Percentiles rank a stretch among this genome's conserved stretches.
Evolutionary conservation across 2,888 invertebrate genomes (phyloP).

Genomic region (Coelopa pilipes): DNA sequence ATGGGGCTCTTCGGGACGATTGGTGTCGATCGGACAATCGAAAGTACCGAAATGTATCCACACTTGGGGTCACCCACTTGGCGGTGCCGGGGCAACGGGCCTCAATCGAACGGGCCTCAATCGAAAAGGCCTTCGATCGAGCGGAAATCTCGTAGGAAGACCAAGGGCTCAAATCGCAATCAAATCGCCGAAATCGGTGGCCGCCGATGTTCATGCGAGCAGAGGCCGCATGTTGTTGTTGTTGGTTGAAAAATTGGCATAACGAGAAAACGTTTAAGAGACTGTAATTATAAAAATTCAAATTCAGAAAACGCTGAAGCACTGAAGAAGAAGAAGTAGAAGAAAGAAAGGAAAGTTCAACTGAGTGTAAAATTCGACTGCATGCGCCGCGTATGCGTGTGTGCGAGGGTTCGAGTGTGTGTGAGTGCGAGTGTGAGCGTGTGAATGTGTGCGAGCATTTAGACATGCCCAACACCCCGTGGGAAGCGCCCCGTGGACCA

Average conservation of each 20-base stretch:
- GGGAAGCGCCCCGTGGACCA: neutral
- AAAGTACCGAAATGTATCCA: too few species aligned
- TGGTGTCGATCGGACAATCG: too few species aligned
- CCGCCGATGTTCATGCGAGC: neutral
- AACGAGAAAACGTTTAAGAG: constrained; percentile 6
- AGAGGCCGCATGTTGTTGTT: neutral
- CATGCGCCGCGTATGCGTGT: neutral
- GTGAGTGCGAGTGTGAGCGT: neutral
- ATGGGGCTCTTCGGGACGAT: too few species aligned
- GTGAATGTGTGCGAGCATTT: neutral
- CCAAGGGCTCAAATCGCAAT: too few species aligned
- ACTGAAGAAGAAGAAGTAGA: neutral
- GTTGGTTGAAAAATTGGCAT: neutral
- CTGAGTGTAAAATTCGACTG: too few species aligned
- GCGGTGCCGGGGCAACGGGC: too few species aligned
- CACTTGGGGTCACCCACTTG: too few species aligned
- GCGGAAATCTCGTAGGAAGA: too few species aligned
- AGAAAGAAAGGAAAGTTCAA: constrained; percentile 27
- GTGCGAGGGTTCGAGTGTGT: neutral
- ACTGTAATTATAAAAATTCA: neutral
- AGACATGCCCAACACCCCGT: constrained; percentile 10
- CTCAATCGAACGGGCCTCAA: too few species aligned
- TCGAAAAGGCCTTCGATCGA: too few species aligned
- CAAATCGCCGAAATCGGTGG: too few species aligned
- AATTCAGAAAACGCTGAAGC: constrained; percentile 10